Evolutionary conservation across 1,140 invertebrate genomes (phyloP), one percentile per base, ranked within the genome.

Genomic region (Brachionus calyciflorus): DNA sequence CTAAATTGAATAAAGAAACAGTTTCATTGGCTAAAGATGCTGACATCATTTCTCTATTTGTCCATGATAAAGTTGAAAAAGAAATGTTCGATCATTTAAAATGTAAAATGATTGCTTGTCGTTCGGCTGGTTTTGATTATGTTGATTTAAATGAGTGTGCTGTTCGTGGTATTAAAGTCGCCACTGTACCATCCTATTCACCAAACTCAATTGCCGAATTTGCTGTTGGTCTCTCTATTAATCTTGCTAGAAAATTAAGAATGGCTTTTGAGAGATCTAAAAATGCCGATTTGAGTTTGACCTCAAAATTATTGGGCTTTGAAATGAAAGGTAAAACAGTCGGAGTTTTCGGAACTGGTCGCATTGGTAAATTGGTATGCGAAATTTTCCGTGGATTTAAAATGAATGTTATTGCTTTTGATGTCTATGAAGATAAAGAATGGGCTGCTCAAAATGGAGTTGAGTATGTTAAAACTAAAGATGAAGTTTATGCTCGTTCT

Each of bases 41-140:
- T n/a, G 70, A 75, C 24, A 51, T 33, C 3, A 44, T 75, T 37
- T 75, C 46, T 2, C 14, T 75, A 5, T 75, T 75, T 75, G 70
- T 75, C 19, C 48, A 75, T 46, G 70, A 75, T 30, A 53, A 53
- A 12, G 70, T 75, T 12, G 48, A 55, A 19, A 53, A 55, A 51
- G 49, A 75, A 40, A 51, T 75, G 26, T 53, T 75, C 14, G 70
- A 57, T 17, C 3, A 37, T 1, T 53, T 75, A 24, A 49, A 75
- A 21, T 41, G 48, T 24, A 53, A 24, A 37, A 53, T 75, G 46
- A 75, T 75, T 26, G 69, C 69, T 2, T 75, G 46, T 21, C 28
- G 69, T n/a, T 53, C 46, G 17, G 69, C 69, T 53, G 69, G 69
- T 21, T 75, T 75, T 75, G 46, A 75, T 21, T 51, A 75, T 75